phyloP scores from a whole-genome alignment of 1,140 invertebrate species.

The Drosophila erecta region DNA sequence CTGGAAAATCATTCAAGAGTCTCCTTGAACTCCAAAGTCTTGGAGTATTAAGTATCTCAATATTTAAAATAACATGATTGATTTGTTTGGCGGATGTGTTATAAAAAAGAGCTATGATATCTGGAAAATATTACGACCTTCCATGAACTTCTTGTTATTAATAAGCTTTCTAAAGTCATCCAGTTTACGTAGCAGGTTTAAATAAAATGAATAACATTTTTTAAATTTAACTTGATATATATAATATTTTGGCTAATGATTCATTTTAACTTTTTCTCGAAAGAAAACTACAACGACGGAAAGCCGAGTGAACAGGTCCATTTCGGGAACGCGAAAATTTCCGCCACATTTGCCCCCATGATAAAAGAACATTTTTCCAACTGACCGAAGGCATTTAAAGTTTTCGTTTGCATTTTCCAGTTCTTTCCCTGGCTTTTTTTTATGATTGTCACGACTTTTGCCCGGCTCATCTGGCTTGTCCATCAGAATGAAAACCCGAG shows the following conservation, averaged over 20 bases:
- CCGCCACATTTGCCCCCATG: constrained; percentile 52
- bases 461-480: constrained; percentile 37
- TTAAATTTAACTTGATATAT: neutral
- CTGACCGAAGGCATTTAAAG: constrained; percentile 72
- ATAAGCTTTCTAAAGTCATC: neutral
- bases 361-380: constrained; percentile 39
- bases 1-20: constrained; percentile 10
- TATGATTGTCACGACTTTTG: constrained; percentile 66
- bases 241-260: constrained; percentile 16
- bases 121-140: no score
- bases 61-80: neutral
- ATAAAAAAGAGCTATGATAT: neutral
- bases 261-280: constrained; percentile 8
- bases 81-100: neutral
- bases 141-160: no score
- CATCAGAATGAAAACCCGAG: constrained; percentile 42
- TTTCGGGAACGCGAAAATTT: constrained; percentile 47
- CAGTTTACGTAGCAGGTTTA: neutral
- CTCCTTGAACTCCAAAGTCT: neutral
- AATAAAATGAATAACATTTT: neutral
- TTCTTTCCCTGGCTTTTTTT: constrained; percentile 13
- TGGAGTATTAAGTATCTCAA: constrained; percentile 6
- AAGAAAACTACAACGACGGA: neutral
- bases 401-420: constrained; percentile 53
- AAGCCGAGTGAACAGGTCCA: constrained; percentile 15